Percentiles rank a stretch among this genome's conserved stretches.
phyloP scores from a whole-genome alignment of 2,113 vertebrate species.

The Origma solitaria region DNA sequence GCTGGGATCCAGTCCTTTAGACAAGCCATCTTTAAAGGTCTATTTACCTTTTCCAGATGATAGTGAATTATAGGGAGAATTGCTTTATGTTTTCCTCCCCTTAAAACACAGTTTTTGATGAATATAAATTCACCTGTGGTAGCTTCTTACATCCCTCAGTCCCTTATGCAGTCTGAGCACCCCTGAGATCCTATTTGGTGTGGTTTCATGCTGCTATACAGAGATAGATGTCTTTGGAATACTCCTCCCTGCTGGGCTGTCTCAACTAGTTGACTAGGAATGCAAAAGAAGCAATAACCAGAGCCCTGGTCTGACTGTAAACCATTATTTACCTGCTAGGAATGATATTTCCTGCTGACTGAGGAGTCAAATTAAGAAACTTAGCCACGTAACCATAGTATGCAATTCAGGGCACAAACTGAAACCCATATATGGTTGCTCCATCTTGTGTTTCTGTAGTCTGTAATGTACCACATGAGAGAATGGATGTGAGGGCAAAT shows the following conservation, averaged over 20 bases:
- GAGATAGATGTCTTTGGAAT: background rate
- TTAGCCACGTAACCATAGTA: background rate
- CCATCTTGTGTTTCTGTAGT: background rate
- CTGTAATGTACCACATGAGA: background rate
- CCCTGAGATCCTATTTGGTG: background rate
- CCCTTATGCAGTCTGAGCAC: accelerated
- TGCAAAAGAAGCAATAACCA: slow-evolving; percentile 37
- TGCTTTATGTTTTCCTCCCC: background rate
- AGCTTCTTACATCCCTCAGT: background rate
- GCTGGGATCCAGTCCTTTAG: background rate
- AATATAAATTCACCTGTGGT: background rate
- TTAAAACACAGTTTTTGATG: background rate
- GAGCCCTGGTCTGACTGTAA: background rate
- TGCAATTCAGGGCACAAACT: background rate
- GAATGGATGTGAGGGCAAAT: background rate
- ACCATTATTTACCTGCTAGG: slow-evolving; percentile 55
- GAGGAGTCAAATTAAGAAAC: background rate
- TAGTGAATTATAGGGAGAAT: background rate
- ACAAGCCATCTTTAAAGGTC: background rate
- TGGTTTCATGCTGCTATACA: background rate
- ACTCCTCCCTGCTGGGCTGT: slow-evolving; percentile 21
- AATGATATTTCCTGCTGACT: slow-evolving; percentile 29
- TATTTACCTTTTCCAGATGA: background rate
- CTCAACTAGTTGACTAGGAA: slow-evolving; percentile 36
- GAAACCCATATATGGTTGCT: background rate